Base-by-base conservation (phyloP, 2,113 vertebrate species). In the Phaethornis superciliosus region DNA sequence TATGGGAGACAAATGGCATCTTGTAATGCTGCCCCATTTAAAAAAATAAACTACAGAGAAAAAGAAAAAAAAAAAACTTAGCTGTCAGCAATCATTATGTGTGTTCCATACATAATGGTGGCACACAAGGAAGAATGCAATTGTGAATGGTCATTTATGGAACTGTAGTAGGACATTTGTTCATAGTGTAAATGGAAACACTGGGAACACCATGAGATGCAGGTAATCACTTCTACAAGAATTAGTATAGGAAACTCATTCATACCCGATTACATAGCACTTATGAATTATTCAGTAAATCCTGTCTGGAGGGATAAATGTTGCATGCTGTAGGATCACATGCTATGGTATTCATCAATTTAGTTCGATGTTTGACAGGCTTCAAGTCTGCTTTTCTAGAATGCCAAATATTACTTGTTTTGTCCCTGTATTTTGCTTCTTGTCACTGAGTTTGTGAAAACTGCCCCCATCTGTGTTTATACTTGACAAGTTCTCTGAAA, bases 201-300 rank as follows among this genome's bases (percentile, higher is more conserved):
- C 16, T 80, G 71, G 52, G 13, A 88, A 85, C 32, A 23, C 30
- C 37, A 21, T 32, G 82, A 26, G 22, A 62, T 95, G 30, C n/a
- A 75, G 58, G 30, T 88, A 93, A 81, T 91, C 52, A 71, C 60
- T 91, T 88, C 74, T 63, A 68, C 35, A 91, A 81, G 64, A 85
- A 75, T 77, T 89, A 46, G 9, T 71, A 2, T 54, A 79, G 79
- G n/a, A 83, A 91, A 74, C 56, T 60, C 47, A 52, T 81, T 94
- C 63, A 85, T 82, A 94, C 47, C 10, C 8, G 8, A 33, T 93
- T 91, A 60, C 7, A 4, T 44, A 91, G 44, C 47, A 49, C 18
- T 90, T 85, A 52, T 21, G 42, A 92, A 94, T 93, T 95, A 89
- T 88, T 91, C 75, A 88, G 0, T 91, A 89, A 88, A 91, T 83